Evolutionary conservation across 92 coral and sea anemone species (phyloP), one percentile per base, ranked within the genome.

Genomic region (Bergia sp.): DNA sequence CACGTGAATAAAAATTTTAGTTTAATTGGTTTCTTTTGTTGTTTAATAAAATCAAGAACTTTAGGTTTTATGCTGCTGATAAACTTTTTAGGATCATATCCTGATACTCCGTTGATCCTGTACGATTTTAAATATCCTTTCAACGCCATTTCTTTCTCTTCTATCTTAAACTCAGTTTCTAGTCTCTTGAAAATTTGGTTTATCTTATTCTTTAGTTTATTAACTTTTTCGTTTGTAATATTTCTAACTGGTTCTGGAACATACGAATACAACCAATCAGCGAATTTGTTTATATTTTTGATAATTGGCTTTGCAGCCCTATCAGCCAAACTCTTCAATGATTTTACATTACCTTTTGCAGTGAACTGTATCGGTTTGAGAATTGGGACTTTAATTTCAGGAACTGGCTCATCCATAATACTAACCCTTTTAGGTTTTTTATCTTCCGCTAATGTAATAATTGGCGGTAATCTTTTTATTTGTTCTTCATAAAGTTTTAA

Each of bases 191-290:
- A 69, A 69, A 69, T 23, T 69, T 69, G 75, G 1, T 69, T 69
- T 69, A 69, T 0, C 75, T 69, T 69, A 3, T 69, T 0, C 75
- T 69, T 69, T 69, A 69, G 75, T 69, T 69, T 69, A 69, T 69
- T 69, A 69, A 69, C 75, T 69, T 69, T 69, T 69, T 69, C 75
- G 75, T 69, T 69, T 69, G 75, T 69, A 69, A 69, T 69, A 69
- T 69, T 69, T 69, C 75, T 69, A 69, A 69, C 75, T 69, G 82
- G 82, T 42, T 42, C 53, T 77, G 82, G 82, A 41, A 77, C 82
- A 5, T 77, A 77, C 0, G 53, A 1, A 42, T 13, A 21, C n/a
- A 77, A 49, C 82, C 82, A 77, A 77, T 77, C 82, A 0, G 82
- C 82, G 61, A 77, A 77, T 49, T 77, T 77, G 82, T 77, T 77